These are phyloP conservation scores for Phrixothrix hirtus DNA, from an alignment of 2,888 invertebrate species.

Conservation along the genomic window DNA sequence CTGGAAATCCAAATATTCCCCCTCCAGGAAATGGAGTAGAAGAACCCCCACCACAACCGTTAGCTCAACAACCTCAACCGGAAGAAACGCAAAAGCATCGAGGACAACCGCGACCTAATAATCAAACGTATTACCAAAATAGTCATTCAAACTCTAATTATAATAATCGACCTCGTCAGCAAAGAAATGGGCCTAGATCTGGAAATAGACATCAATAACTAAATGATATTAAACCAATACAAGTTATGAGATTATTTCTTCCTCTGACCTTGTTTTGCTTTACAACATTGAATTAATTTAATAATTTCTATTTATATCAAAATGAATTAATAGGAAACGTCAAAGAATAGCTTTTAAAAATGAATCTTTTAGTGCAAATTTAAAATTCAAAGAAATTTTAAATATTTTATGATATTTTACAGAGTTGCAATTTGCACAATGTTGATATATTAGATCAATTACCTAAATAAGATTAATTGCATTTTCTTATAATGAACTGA, in stretches of 20 bases:
- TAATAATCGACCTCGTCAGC: slow-evolving; percentile 43
- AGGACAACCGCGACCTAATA: slow-evolving; percentile 36
- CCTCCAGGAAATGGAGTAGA: slow-evolving; percentile 34
- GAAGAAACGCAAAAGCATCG: slow-evolving; percentile 44
- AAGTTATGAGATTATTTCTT: slow-evolving; percentile 8
- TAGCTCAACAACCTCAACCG: slow-evolving; percentile 44
- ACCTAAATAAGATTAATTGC: slow-evolving; percentile 20
- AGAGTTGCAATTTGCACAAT: slow-evolving; percentile 10
- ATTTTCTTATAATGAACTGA: slow-evolving; percentile 11
- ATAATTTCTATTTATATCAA: background rate
- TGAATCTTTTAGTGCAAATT: too few species aligned
- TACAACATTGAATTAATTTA: background rate
- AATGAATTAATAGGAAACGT: slow-evolving; percentile 1
- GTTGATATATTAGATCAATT: slow-evolving; percentile 1
- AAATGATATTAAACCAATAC: slow-evolving; percentile 9
- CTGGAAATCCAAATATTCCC: slow-evolving; percentile 45
- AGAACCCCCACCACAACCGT: slow-evolving; percentile 48
- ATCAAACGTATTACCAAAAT: slow-evolving; percentile 50
- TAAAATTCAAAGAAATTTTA: background rate
- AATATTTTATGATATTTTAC: slow-evolving; percentile 1
- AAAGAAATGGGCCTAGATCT: slow-evolving; percentile 44
- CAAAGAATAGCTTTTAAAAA: slow-evolving; percentile 8
- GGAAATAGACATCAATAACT: slow-evolving; percentile 29
- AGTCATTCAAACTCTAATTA: slow-evolving; percentile 41
- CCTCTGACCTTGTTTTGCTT: too few species aligned